A percentile compares a stretch with the other conserved stretches of the same genome.
phyloP scores from a whole-genome alignment of 1,140 invertebrate genomes.

The Grapholita molesta region DNA sequence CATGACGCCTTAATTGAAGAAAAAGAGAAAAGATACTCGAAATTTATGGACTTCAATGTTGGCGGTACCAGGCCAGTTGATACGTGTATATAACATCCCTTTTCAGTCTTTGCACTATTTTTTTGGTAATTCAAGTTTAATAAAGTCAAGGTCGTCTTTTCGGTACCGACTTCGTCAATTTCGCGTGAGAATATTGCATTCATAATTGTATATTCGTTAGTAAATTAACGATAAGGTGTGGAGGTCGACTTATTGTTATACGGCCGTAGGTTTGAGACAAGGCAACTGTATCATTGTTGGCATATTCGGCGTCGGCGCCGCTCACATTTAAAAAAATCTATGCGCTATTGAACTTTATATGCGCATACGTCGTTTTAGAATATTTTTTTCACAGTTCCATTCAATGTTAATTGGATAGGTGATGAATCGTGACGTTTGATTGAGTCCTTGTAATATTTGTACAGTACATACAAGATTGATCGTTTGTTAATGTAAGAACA shows the following conservation, averaged over 20 bases:
- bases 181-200: constrained; percentile 66
- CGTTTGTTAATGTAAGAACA: constrained; percentile 12
- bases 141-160: constrained; percentile 47
- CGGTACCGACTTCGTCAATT: constrained; percentile 39
- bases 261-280: constrained; percentile 62
- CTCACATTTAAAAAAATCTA: not conserved
- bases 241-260: constrained; percentile 63
- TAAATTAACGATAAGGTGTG: constrained; percentile 61
- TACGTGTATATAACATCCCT: not conserved
- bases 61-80: too few species aligned
- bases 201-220: constrained; percentile 51
- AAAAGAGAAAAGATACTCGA: too few species aligned
- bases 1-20: too few species aligned
- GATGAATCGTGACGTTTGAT: constrained; percentile 52
- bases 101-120: constrained; percentile 11
- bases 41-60: too few species aligned
- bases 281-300: constrained; percentile 60
- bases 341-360: not conserved
- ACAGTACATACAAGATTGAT: constrained; percentile 33
- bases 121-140: constrained; percentile 30
- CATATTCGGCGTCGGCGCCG: constrained; percentile 23
- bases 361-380: not conserved
- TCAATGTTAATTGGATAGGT: constrained; percentile 54
- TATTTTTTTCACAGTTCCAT: constrained; percentile 20
- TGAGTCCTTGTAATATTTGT: constrained; percentile 48